phyloP scores from a whole-genome alignment of 1,140 invertebrate species.

The Heliconius nattereri region DNA sequence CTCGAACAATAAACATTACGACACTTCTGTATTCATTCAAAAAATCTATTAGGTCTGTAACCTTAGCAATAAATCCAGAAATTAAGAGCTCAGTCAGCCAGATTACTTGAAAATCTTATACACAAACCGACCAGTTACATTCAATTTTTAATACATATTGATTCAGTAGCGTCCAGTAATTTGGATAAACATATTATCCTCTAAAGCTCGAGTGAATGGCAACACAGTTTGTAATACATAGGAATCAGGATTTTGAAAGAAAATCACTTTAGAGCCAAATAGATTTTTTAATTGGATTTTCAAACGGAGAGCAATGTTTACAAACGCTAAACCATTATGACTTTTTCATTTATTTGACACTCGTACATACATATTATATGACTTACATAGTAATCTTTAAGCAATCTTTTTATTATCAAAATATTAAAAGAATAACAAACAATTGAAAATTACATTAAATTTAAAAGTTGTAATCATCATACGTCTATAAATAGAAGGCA shows the following conservation, averaged over 20 bases:
- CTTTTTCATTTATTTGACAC: background rate
- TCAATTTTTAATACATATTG: background rate
- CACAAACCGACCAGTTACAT: background rate
- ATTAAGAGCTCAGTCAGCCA: no score
- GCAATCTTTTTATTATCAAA: no score
- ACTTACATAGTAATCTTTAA: no score
- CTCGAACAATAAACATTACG: background rate
- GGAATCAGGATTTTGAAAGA: background rate
- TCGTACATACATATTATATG: no score
- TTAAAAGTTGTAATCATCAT: no score
- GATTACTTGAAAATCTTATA: no score
- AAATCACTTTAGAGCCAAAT: constrained; percentile 6
- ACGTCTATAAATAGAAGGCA: no score
- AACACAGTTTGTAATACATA: background rate
- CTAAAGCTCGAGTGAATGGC: background rate
- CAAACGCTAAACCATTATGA: background rate
- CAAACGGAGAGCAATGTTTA: background rate
- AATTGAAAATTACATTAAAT: no score
- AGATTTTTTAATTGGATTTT: constrained; percentile 5
- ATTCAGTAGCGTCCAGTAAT: background rate
- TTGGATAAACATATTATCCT: constrained; percentile 1
- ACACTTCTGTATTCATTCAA: background rate
- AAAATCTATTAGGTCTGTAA: no score
- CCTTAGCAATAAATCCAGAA: no score
- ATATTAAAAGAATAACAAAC: no score